Conservation (phyloP, 2,797 vertebrate species). For the Cottoperca gobio region DNA sequence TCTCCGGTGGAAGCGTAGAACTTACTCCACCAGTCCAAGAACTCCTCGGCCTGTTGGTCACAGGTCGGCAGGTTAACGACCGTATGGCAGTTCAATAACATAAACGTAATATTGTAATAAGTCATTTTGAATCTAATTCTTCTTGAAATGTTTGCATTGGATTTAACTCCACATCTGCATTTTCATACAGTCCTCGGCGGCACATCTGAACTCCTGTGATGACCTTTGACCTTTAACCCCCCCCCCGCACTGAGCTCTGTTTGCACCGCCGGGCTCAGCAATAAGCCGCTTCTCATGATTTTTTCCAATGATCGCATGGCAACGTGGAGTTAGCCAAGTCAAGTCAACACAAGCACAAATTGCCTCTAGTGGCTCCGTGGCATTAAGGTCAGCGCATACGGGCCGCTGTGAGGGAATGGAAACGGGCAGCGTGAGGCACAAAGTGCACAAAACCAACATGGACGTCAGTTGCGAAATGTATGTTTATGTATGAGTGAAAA, state of each 20-base stretch:
- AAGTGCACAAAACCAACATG: slow-evolving; percentile 43
- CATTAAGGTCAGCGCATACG: slow-evolving; percentile 67
- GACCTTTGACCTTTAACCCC: slow-evolving; percentile 56
- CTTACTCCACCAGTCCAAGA: slow-evolving; percentile 99
- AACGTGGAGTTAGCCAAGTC: slow-evolving; percentile 51
- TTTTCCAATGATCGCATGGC: slow-evolving; percentile 70
- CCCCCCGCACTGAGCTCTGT: background rate
- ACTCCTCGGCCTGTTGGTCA: slow-evolving; percentile 92
- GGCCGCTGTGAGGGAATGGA: slow-evolving; percentile 74
- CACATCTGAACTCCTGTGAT: slow-evolving; percentile 1
- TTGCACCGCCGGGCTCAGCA: slow-evolving; percentile 20
- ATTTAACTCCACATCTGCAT: background rate
- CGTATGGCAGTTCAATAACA: too few relatives aligned
- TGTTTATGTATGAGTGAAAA: slow-evolving; percentile 29
- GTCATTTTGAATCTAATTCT: too few relatives aligned
- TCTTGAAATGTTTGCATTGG: background rate
- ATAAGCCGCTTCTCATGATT: slow-evolving; percentile 51
- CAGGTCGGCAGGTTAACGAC: slow-evolving; percentile 16
- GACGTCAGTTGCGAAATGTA: slow-evolving; percentile 8
- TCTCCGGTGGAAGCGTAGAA: slow-evolving; percentile 93
- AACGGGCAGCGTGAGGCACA: slow-evolving; percentile 48
- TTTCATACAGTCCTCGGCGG: too few relatives aligned
- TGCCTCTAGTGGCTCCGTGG: slow-evolving; percentile 68
- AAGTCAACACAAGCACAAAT: slow-evolving; percentile 68
- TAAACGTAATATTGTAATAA: too few relatives aligned